Evolutionary conservation across 2,888 invertebrate species (phyloP).

Genomic region (Lutraria lutraria): DNA sequence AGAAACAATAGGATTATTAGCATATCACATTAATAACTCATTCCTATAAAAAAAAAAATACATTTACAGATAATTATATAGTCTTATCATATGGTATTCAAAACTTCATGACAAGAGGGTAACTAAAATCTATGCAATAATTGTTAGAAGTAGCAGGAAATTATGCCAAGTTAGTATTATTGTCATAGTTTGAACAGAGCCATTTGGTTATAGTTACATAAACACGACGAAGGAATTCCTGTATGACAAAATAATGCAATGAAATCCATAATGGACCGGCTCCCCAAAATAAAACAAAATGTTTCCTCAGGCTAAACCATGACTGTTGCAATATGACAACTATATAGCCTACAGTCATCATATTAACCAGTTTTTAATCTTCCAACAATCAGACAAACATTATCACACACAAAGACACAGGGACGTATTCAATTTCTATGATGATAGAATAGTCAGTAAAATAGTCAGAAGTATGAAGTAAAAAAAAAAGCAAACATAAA

Average conservation of each 20-base stretch:
- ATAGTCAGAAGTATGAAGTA: too few relatives aligned
- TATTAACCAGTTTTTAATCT: neutral
- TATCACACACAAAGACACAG: too few relatives aligned
- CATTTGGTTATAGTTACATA: slow-evolving; percentile 11
- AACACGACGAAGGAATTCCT: neutral
- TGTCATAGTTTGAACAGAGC: neutral
- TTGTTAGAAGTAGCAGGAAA: neutral
- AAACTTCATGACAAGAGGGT: neutral
- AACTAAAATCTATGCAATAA: slow-evolving; percentile 6
- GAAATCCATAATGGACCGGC: neutral
- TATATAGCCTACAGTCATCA: neutral
- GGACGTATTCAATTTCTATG: too few relatives aligned
- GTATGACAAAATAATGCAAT: neutral
- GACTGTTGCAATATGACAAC: neutral
- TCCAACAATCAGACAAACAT: neutral
- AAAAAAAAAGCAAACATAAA: too few relatives aligned
- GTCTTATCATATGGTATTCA: neutral
- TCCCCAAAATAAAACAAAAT: neutral
- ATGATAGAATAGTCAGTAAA: too few relatives aligned
- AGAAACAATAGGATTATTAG: slow-evolving; percentile 1
- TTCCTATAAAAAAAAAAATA: neutral
- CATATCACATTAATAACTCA: neutral
- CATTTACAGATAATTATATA: neutral
- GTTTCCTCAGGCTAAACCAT: neutral
- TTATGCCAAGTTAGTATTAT: neutral